Evolutionary conservation across 2,888 invertebrate genomes (phyloP).

Genomic region (Aleiodes testaceus): DNA sequence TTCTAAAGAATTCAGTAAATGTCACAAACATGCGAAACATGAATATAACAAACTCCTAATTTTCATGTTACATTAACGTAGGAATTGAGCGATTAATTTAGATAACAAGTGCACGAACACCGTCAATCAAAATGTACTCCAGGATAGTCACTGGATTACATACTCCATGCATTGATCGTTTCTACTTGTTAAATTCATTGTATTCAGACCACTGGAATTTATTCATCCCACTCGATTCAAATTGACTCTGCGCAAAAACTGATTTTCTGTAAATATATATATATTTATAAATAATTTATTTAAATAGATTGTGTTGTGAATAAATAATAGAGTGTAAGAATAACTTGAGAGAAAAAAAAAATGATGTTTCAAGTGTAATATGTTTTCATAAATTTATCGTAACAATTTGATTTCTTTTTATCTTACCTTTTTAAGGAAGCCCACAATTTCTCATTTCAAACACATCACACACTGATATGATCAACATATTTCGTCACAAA

Average conservation of each 20-base stretch:
- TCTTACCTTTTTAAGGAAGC: constrained; percentile 55
- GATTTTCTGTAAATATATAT: background rate
- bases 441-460: constrained; percentile 42
- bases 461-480: constrained; percentile 51
- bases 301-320: constrained; percentile 10
- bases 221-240: background rate
- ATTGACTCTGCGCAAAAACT: constrained; percentile 20
- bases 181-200: background rate
- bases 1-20: no score
- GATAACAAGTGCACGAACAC: background rate
- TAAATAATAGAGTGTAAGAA: constrained; percentile 28
- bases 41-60: no score
- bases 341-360: constrained; percentile 24
- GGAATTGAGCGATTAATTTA: background rate
- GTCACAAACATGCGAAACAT: no score
- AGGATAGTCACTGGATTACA: background rate
- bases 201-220: background rate
- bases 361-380: background rate
- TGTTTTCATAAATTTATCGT: background rate
- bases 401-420: background rate
- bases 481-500: constrained; percentile 52
- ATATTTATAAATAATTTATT: background rate
- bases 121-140: background rate
- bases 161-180: constrained; percentile 3
- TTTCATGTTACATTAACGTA: no score